phyloP scores from a whole-genome alignment of 1,140 invertebrate species.

The Rhagoletis zephyria region DNA sequence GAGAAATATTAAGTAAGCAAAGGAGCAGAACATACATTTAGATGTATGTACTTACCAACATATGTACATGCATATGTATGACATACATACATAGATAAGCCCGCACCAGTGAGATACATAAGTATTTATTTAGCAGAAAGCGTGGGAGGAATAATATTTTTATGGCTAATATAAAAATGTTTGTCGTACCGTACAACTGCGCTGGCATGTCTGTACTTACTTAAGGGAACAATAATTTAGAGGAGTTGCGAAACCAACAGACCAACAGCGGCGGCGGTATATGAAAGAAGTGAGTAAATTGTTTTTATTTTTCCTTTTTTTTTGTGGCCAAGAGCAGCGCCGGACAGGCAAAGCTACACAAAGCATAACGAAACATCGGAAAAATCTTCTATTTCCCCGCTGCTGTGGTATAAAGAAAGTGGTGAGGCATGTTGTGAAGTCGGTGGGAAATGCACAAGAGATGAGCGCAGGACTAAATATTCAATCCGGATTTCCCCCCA shows the following conservation, averaged over 20 bases:
- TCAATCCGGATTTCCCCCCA: too few relatives aligned
- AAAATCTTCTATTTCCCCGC: neutral
- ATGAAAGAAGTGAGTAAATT: slow-evolving; percentile 15
- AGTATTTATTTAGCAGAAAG: neutral
- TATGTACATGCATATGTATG: too few relatives aligned
- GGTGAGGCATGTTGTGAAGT: neutral
- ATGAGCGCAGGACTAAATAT: too few relatives aligned
- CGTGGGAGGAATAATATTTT: slow-evolving; percentile 31
- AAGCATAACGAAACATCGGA: neutral
- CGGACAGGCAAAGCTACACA: neutral
- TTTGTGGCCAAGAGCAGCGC: neutral
- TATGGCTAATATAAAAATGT: slow-evolving; percentile 49
- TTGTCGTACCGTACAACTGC: slow-evolving; percentile 3
- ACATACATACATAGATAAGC: too few relatives aligned
- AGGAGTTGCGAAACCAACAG: neutral
- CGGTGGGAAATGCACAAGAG: neutral
- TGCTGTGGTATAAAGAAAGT: neutral
- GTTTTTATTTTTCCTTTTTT: slow-evolving; percentile 3
- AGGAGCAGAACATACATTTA: neutral
- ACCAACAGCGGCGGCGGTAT: neutral
- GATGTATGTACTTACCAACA: neutral
- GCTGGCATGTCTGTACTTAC: slow-evolving; percentile 27
- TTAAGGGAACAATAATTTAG: slow-evolving; percentile 51
- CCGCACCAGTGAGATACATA: too few relatives aligned
- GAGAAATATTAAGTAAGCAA: neutral